Base-by-base conservation (phyloP, 2,888 invertebrate species). In the Amiota communis region DNA sequence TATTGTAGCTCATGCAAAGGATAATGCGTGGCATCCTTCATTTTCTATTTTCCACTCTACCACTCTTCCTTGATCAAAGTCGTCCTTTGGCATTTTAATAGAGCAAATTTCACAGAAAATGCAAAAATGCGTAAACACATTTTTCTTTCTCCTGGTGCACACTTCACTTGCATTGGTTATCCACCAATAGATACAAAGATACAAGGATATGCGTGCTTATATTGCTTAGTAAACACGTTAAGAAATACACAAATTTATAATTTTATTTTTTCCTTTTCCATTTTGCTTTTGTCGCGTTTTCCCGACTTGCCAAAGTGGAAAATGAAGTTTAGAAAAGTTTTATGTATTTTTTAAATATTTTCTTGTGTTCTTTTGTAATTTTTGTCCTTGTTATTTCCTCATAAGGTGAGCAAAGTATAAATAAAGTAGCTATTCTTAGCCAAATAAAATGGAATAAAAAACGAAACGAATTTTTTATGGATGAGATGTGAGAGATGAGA, bases 251-350 rank as follows among this genome's bases (percentile, higher is more conserved):
- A 59, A 59, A 36, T 53, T 77, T 74, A 69, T 75, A 59, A 70
- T 48, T 72, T 36, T 63, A 2, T 23, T 23, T 23, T 23, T 23
- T 23, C 23, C 23, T 23, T 23, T 23, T 23, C 23, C 74, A 69
- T 74, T 74, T 74, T 71, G 69, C 76, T 68, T 64, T 36, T 57
- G 48, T 64, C 72, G 53, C 13, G 12, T n/a, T 53, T 53, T 53
- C 8, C 51, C n/a, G 13, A 12, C 53, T n/a, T 4, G 4, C 57
- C 75, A 83, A 83, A 83, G 83, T 85, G 84, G 77, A 81, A 85
- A 83, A 83, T 83, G 81, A 84, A 83, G 83, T 85, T 83, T 81
- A 84, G 83, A 76, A 85, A 85, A 82, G 75, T 82, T 36, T 36
- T 36, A 36, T 36, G 36, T 83, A 80, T 76, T 72, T 76, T 74